Conservation (phyloP, 1,140 invertebrate genomes). For the Drosophila arawakana region DNA sequence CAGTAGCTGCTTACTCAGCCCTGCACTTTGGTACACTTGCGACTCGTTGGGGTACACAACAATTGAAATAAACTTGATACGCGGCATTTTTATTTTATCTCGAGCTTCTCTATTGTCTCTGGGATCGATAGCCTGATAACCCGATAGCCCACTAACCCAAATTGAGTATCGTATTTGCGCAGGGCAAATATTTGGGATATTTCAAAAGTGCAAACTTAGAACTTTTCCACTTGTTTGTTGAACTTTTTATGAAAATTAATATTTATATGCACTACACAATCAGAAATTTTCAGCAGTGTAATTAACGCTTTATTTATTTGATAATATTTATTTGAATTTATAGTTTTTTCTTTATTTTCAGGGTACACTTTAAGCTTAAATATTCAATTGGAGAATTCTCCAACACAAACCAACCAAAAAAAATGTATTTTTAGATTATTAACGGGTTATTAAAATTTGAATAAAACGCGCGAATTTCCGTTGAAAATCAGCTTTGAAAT, state of each 20-base stretch:
- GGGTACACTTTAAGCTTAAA: not conserved
- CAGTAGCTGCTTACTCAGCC: not conserved
- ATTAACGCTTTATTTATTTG: too few species aligned
- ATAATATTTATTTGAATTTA: not conserved
- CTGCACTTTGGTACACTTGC: not conserved
- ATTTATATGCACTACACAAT: too few species aligned
- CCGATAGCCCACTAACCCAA: conserved; percentile 16
- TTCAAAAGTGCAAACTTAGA: not conserved
- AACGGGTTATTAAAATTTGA: not conserved
- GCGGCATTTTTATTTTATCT: not conserved
- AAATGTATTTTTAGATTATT: not conserved
- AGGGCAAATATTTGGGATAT: conserved; percentile 5
- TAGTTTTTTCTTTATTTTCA: not conserved
- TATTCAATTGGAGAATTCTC: not conserved
- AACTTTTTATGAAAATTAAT: too few species aligned
- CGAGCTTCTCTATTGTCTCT: conserved; percentile 4
- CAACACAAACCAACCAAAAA: conserved; percentile 5
- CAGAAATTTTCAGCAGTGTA: too few species aligned
- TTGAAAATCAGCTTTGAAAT: conserved; percentile 3
- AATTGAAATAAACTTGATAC: conserved; percentile 16
- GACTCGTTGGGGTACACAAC: not conserved
- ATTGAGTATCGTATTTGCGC: not conserved
- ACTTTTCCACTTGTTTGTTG: too few species aligned
- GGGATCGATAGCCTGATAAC: conserved; percentile 17
- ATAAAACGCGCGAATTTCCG: conserved; percentile 8